These are phyloP conservation scores for Eudyptes chrysolophus DNA, from an alignment of 2,113 vertebrate species.

Conservation along the genomic window DNA sequence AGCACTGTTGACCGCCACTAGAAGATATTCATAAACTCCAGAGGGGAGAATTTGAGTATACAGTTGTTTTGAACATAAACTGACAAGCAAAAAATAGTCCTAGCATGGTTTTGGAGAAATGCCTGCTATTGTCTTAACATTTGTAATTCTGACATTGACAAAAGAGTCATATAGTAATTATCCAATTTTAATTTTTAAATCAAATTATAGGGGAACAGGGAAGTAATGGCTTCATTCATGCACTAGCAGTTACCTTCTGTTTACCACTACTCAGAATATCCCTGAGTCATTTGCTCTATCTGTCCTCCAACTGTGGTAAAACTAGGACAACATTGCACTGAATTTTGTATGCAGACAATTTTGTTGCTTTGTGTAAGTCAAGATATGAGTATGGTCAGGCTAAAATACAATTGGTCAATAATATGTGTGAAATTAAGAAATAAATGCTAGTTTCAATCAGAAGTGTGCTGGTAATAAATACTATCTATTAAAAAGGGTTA, in stretches of 20 bases:
- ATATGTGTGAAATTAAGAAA: conserved; percentile 14
- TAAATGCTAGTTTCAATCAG: not conserved
- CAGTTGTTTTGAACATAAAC: not conserved
- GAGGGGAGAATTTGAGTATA: not conserved
- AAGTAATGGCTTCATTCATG: conserved; percentile 40
- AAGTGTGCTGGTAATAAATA: not conserved
- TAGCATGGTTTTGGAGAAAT: not conserved
- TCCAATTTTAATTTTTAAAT: conserved; percentile 50
- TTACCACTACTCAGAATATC: not conserved
- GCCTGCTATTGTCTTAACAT: not conserved
- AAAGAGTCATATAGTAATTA: conserved; percentile 56
- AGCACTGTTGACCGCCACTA: not conserved
- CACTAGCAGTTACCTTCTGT: not conserved
- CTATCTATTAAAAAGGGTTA: not conserved
- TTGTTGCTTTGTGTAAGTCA: not conserved
- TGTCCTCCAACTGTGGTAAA: not conserved
- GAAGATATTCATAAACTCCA: not conserved
- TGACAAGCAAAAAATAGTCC: not conserved
- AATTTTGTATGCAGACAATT: not conserved
- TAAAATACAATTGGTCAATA: conserved; percentile 35
- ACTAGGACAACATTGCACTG: not conserved
- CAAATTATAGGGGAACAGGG: conserved; percentile 8
- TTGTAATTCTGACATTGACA: conserved; percentile 4
- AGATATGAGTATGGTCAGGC: not conserved
- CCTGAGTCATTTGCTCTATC: not conserved